Base-by-base conservation (phyloP, 1,140 invertebrate species). In the Sinella curviseta region DNA sequence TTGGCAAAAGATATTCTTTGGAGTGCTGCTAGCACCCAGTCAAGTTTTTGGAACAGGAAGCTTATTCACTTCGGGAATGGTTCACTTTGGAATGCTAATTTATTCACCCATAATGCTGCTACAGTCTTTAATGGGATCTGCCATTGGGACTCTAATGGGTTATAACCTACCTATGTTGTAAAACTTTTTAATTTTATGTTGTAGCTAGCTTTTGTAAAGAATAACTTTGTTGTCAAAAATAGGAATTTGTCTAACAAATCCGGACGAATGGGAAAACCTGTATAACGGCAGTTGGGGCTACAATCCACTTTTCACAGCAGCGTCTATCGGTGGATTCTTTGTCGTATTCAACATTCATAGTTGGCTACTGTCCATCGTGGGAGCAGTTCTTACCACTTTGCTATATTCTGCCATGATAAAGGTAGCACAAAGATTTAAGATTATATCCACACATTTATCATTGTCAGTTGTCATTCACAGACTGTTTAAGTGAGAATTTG, bases 231-330 rank as follows among this genome's bases (percentile, higher is more conserved):
- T 65, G 26, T 65, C 26, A 12, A n/a, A 12, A 65, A 8, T 74
- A 80, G 79, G 79, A 17, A 14, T 55, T 34, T 30, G 28, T 30
- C 70, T 80, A 31, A 74, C n/a, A 26, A 54, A 75, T 48, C 77
- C 77, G 36, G 24, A 26, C 14, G 60, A 70, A 1, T 78, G 48
- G 31, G 54, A 76, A 76, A 35, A 26, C 34, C 16, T 82, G 28
- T 82, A 82, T 33, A 60, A 76, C 48, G 81, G 81, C 33, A 67
- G 35, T 14, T 82, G 79, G 79, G 77, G 48, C 17, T 82, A 80
- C 75, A 82, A 82, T 60, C 31, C 57, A 14, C 16, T 78, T n/a
- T 36, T 82, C 8, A 82, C 81, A 1, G 34, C 78, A 70, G 57
- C 65, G 39, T 70, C 79, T 0, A 39, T 82, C 8, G 81, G 81